Evolutionary conservation across 1,140 invertebrate species (phyloP), one percentile per base, ranked within the genome.

Genomic region (Rhyzopertha dominica): DNA sequence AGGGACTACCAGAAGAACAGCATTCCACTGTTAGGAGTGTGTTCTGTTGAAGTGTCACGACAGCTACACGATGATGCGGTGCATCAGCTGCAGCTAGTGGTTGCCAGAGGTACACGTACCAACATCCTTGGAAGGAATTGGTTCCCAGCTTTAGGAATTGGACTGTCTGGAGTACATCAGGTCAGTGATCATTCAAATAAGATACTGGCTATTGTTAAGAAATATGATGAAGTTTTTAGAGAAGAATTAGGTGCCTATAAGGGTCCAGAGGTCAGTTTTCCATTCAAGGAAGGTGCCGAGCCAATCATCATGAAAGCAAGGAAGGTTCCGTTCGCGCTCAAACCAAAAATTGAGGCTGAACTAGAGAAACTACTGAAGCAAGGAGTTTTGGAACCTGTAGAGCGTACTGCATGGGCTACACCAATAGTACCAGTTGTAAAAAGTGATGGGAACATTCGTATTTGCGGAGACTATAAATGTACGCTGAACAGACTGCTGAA

Each of bases 381-480:
- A 67, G 59, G 52, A 5, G 49, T 63, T 4, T 38, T 63, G 1
- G 42, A 40, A 10, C 47, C 48, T 7, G 25, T 56, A 10, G 42
- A 52, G n/a, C 53, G 43, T 46, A 55, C 50, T 13, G 56, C 64
- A 7, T 75, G 64, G 67, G 68, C 61, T 4, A 62, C 68, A 12
- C 68, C 69, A 0, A 56, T 77, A 4, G 71, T 74, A 0, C 54
- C 70, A 0, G 66, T 76, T 7, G 26, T 67, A 22, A 76, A 76
- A 56, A 54, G 52, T 16, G 59, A 67, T 46, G 67, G 66, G 7
- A 51, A 47, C 2, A 47, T 66, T 14, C 25, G 52, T 35, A 24
- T 53, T n/a, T 57, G 59, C 28, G 57, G 51, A 16, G 56, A 59
- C 36, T 59, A 51, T 34, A 58, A 51, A 29, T 25, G 51, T n/a